These are phyloP conservation scores for Caenorhabditis plicata DNA, from an alignment of 2,888 invertebrate species.

Conservation along the genomic window DNA sequence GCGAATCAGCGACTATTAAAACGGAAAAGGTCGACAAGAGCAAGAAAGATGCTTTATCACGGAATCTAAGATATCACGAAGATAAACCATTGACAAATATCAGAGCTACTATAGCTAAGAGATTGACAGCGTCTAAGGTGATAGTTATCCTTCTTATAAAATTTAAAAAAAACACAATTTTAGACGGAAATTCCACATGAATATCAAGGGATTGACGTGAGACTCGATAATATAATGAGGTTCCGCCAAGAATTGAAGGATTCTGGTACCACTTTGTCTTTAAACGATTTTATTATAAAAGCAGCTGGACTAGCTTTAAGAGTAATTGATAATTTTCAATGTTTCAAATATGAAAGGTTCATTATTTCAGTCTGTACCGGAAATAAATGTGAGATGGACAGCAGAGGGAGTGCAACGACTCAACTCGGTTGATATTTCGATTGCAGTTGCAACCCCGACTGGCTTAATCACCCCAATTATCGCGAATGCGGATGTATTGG, in stretches of 20 bases:
- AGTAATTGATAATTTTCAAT: slow-evolving; percentile 50
- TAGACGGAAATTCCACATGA: slow-evolving; percentile 74
- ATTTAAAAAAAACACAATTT: slow-evolving; percentile 49
- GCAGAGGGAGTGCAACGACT: slow-evolving; percentile 21
- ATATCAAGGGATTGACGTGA: slow-evolving; percentile 72
- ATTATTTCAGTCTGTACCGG: slow-evolving; percentile 64
- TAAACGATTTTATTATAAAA: slow-evolving; percentile 75
- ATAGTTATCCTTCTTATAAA: background rate
- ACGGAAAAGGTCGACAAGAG: slow-evolving; percentile 1
- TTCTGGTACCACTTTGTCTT: slow-evolving; percentile 68
- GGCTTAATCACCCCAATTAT: slow-evolving; percentile 94
- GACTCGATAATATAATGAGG: slow-evolving; percentile 69
- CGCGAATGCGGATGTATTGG: slow-evolving; percentile 70
- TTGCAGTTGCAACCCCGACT: slow-evolving; percentile 89
- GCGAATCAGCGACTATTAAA: background rate
- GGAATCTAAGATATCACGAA: slow-evolving; percentile 37
- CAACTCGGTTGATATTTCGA: slow-evolving; percentile 81
- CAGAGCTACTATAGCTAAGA: slow-evolving; percentile 73
- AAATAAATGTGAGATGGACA: slow-evolving; percentile 38
- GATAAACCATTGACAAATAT: slow-evolving; percentile 73
- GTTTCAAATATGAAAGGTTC: slow-evolving; percentile 63
- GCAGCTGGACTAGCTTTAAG: slow-evolving; percentile 73
- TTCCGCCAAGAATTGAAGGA: slow-evolving; percentile 69
- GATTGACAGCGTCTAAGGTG: slow-evolving; percentile 73
- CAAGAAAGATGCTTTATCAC: background rate